Evolutionary conservation across 2,888 invertebrate genomes (phyloP).

Genomic region (Tachina fera): DNA sequence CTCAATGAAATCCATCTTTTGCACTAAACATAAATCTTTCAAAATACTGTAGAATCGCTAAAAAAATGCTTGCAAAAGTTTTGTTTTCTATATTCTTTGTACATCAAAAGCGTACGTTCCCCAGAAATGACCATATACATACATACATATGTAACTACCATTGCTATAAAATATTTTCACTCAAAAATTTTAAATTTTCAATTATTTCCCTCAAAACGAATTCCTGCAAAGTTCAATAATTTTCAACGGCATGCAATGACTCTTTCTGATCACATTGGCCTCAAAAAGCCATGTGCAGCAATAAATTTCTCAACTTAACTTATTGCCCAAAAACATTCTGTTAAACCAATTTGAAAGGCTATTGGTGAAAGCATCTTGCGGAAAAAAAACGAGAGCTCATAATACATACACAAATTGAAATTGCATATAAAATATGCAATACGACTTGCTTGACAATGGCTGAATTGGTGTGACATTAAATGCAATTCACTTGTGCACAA

Average conservation of each 20-base stretch:
- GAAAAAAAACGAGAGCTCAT: conserved; percentile 20
- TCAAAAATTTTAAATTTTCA: conserved; percentile 24
- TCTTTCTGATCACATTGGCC: conserved; percentile 63
- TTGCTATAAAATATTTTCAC: background rate
- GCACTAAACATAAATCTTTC: too few species aligned
- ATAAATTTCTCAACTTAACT: conserved; percentile 67
- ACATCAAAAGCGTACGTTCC: too few species aligned
- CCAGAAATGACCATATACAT: too few species aligned
- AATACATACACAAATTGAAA: conserved; percentile 41
- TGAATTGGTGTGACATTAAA: conserved; percentile 45
- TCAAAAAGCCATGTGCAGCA: conserved; percentile 62
- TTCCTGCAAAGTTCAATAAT: conserved; percentile 61
- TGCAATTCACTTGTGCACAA: conserved; percentile 54
- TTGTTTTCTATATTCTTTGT: too few species aligned
- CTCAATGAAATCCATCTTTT: too few species aligned
- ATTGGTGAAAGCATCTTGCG: conserved; percentile 49
- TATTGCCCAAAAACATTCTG: conserved; percentile 57
- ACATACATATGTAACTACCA: too few species aligned
- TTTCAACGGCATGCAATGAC: conserved; percentile 64
- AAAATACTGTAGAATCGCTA: too few species aligned
- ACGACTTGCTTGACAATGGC: conserved; percentile 40
- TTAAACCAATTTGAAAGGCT: conserved; percentile 59
- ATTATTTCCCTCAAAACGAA: conserved; percentile 16
- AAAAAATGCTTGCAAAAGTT: too few species aligned
- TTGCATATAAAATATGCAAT: conserved; percentile 48